phyloP scores from a whole-genome alignment of 1,140 invertebrate species.

The Drosophila burlai region DNA sequence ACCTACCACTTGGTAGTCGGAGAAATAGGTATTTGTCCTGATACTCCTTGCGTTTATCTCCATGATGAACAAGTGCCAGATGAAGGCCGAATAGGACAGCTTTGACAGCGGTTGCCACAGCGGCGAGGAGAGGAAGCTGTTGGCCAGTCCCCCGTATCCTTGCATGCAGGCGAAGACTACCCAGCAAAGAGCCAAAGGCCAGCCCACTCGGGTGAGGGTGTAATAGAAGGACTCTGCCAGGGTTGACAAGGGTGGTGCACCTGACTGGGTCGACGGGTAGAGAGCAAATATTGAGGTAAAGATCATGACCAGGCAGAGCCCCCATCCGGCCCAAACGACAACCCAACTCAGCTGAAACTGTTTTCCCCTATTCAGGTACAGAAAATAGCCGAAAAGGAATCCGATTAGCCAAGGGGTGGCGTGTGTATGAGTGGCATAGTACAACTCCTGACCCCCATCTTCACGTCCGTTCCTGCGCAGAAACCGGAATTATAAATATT shows the following conservation, averaged over 20 bases:
- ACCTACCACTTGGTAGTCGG: constrained; percentile 54
- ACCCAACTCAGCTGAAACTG: constrained; percentile 35
- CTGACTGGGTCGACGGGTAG: constrained; percentile 63
- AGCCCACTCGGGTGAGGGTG: constrained; percentile 87
- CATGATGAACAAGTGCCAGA: constrained; percentile 82
- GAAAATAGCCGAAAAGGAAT: constrained; percentile 8
- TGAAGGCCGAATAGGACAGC: constrained; percentile 86
- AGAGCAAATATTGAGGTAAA: constrained; percentile 57
- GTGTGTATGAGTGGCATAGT: constrained; percentile 54
- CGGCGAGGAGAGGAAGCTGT: constrained; percentile 84
- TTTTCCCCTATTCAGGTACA: constrained; percentile 1
- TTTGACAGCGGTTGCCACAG: constrained; percentile 86
- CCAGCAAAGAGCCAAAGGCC: constrained; percentile 88
- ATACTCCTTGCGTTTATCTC: constrained; percentile 9
- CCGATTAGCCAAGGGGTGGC: constrained; percentile 58
- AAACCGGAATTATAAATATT: neutral
- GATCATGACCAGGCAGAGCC: constrained; percentile 44
- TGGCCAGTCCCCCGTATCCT: constrained; percentile 87
- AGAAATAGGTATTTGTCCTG: constrained; percentile 43
- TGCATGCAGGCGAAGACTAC: constrained; percentile 89
- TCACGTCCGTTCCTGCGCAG: neutral
- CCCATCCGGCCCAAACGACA: constrained; percentile 52
- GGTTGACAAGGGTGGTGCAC: constrained; percentile 58
- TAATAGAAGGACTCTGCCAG: constrained; percentile 87
- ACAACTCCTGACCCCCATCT: constrained; percentile 17